Evolutionary conservation across 1,140 invertebrate genomes (phyloP).

Genomic region (Apis mellifera): DNA sequence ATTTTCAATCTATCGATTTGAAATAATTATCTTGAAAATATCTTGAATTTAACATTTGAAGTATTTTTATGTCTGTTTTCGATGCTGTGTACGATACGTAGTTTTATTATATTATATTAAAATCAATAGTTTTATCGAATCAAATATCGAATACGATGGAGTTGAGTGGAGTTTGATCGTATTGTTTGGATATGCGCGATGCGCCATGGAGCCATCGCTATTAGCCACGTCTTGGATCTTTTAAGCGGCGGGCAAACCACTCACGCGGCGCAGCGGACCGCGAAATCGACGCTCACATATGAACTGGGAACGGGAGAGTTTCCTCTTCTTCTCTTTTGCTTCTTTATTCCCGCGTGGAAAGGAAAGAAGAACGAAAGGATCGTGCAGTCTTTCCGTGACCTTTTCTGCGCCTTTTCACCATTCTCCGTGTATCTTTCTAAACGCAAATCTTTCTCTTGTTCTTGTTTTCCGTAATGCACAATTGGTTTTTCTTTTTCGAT

Average conservation of each 20-base stretch:
- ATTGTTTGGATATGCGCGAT: conserved; percentile 67
- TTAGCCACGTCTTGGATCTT: conserved; percentile 70
- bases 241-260: conserved; percentile 75
- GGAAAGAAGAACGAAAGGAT: conserved; percentile 49
- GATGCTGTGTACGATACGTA: too few species aligned
- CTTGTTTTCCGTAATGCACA: too few species aligned
- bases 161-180: neutral
- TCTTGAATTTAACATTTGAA: too few species aligned
- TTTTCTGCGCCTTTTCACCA: conserved; percentile 45
- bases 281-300: conserved; percentile 82
- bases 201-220: conserved; percentile 70
- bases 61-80: too few species aligned
- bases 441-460: neutral
- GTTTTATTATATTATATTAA: too few species aligned
- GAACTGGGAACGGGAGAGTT: conserved; percentile 72
- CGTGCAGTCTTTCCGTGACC: conserved; percentile 48
- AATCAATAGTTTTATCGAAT: too few species aligned
- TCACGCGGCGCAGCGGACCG: conserved; percentile 80
- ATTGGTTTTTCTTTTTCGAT: neutral
- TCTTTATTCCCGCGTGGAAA: conserved; percentile 54
- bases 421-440: conserved; percentile 19
- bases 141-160: too few species aligned
- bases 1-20: too few species aligned
- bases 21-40: too few species aligned
- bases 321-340: conserved; percentile 39